phyloP scores from a whole-genome alignment of 2,797 vertebrate species.

The Cynopterus sphinx region DNA sequence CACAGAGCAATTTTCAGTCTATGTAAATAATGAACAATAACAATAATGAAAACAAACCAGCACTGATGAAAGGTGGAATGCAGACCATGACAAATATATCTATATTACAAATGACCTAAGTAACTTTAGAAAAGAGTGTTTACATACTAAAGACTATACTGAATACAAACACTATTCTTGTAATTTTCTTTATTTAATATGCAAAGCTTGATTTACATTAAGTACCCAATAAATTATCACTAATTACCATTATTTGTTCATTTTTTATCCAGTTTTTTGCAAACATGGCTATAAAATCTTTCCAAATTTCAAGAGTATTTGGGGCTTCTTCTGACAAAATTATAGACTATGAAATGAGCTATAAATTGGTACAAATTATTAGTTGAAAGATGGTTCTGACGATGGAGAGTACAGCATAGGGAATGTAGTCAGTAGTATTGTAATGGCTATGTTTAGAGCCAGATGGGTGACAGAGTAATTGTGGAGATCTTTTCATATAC shows the following conservation, averaged over 20 bases:
- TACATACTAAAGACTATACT: neutral
- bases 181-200: neutral
- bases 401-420: too few relatives aligned
- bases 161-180: neutral
- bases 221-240: neutral
- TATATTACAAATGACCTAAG: neutral
- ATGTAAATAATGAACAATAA: neutral
- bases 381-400: too few relatives aligned
- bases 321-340: neutral
- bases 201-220: neutral
- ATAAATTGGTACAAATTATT: neutral
- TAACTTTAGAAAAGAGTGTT: neutral
- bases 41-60: neutral
- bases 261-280: neutral
- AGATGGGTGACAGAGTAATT: too few relatives aligned
- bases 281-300: neutral
- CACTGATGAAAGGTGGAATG: neutral
- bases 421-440: too few relatives aligned
- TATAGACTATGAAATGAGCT: neutral
- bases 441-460: too few relatives aligned
- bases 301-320: neutral
- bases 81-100: neutral
- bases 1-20: neutral
- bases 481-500: too few relatives aligned
- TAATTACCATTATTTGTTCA: neutral